Evolutionary conservation across 2,797 vertebrate genomes (phyloP).

Genomic region (Passerculus sandwichensis): DNA sequence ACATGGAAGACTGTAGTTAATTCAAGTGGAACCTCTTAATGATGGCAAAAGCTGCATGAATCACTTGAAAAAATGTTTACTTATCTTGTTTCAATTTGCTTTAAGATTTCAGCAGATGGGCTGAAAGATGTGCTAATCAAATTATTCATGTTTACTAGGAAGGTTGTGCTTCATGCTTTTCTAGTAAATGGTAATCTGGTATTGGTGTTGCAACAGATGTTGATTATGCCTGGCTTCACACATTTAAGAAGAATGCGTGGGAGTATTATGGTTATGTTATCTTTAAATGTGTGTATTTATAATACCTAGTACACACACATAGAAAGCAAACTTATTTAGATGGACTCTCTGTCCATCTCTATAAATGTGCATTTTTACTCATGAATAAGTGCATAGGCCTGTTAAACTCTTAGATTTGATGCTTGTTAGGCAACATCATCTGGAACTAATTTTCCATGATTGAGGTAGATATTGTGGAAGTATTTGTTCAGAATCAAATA

Average conservation of each 20-base stretch:
- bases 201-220: neutral
- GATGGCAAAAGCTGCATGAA: neutral
- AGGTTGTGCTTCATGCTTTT: neutral
- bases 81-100: neutral
- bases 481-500: neutral
- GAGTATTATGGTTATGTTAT: neutral
- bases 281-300: neutral
- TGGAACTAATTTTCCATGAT: neutral
- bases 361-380: neutral
- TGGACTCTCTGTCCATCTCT: neutral
- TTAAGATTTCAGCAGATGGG: slow-evolving; percentile 2
- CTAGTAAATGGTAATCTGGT: neutral
- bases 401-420: neutral
- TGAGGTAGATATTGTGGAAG: neutral
- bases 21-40: neutral
- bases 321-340: neutral
- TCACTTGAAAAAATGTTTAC: neutral
- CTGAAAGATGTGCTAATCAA: slow-evolving; percentile 2
- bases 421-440: neutral
- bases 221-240: neutral
- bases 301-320: neutral
- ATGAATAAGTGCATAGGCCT: neutral
- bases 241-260: neutral
- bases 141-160: slow-evolving; percentile 21
- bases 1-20: neutral